phyloP scores from a whole-genome alignment of 2,113 vertebrate species.

The Albula glossodonta region DNA sequence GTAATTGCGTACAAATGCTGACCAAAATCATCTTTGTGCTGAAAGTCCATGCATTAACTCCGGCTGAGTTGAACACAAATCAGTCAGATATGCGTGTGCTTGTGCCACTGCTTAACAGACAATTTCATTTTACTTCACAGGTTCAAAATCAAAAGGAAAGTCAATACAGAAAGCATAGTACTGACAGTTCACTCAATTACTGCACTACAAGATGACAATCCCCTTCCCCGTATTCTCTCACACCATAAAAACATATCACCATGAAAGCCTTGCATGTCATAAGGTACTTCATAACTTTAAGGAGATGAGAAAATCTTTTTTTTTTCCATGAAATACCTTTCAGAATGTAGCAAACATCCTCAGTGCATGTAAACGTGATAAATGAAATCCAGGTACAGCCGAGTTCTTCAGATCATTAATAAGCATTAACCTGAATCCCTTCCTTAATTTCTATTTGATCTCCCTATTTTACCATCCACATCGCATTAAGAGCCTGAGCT shows the following conservation, averaged over 20 bases:
- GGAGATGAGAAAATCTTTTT: not conserved
- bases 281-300: not conserved
- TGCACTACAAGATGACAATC: too few species aligned
- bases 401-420: not conserved
- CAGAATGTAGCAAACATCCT: not conserved
- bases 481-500: not conserved
- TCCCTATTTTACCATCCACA: not conserved
- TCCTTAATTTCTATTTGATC: not conserved
- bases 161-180: not conserved
- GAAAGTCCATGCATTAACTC: not conserved
- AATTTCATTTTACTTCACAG: not conserved
- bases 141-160: not conserved
- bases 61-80: not conserved
- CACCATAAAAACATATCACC: not conserved
- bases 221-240: not conserved
- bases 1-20: not conserved
- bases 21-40: not conserved
- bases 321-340: not conserved
- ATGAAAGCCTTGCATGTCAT: not conserved
- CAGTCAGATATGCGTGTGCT: not conserved
- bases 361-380: not conserved
- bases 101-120: not conserved
- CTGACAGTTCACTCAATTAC: not conserved
- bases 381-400: not conserved
- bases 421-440: not conserved